These are phyloP conservation scores for Anseranas semipalmata DNA, from an alignment of 2,113 vertebrate species.

Conservation along the genomic window DNA sequence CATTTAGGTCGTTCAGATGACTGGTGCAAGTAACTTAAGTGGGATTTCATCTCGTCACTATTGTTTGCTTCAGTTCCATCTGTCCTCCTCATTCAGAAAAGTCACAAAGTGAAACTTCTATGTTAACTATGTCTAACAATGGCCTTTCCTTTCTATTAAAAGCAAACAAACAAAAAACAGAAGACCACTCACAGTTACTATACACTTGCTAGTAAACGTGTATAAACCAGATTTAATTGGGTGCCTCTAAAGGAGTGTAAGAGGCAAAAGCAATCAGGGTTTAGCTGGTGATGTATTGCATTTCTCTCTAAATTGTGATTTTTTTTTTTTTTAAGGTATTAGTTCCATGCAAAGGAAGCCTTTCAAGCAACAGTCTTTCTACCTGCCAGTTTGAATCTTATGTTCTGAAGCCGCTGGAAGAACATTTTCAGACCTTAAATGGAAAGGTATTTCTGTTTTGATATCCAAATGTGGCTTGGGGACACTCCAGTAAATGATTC, in stretches of 20 bases:
- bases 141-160: neutral
- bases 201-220: neutral
- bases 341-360: conserved; percentile 90
- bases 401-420: conserved; percentile 82
- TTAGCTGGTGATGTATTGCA: neutral
- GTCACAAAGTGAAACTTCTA: neutral
- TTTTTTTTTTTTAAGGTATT: conserved; percentile 77
- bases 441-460: conserved; percentile 84
- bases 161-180: neutral
- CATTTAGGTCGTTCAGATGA: neutral
- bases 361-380: conserved; percentile 74
- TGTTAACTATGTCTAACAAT: neutral
- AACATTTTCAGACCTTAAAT: conserved; percentile 86
- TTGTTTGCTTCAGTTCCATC: neutral
- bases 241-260: neutral
- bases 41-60: neutral
- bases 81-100: neutral
- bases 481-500: neutral
- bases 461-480: neutral
- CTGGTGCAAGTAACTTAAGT: neutral
- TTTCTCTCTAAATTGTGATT: neutral
- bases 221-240: neutral
- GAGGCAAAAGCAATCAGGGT: neutral
- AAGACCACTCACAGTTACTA: neutral
- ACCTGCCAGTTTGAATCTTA: conserved; percentile 90